A percentile compares a stretch with the other conserved stretches of the same genome.
Evolutionary conservation across 1,140 invertebrate genomes (phyloP).

Genomic region (Belonocnema kinseyi): DNA sequence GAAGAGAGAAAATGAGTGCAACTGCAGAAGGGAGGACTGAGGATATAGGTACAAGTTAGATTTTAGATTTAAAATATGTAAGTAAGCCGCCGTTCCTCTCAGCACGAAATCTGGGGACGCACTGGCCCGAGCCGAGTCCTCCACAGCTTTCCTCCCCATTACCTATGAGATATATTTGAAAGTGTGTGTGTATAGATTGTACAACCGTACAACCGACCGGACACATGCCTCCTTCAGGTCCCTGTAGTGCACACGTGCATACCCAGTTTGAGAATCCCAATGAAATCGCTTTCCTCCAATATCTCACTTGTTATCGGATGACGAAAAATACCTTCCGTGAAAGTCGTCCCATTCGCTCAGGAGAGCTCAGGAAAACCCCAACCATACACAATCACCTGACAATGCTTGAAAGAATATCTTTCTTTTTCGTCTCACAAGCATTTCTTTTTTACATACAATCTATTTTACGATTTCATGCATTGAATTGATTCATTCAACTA

Average conservation of each 20-base stretch:
- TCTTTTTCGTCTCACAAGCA: too few species aligned
- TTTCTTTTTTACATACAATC: too few species aligned
- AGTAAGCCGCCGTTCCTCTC: conserved; percentile 51
- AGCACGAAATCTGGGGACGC: conserved; percentile 59
- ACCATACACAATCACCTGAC: too few species aligned
- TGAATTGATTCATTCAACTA: too few species aligned
- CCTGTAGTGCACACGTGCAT: conserved; percentile 12
- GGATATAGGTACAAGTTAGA: conserved; percentile 30
- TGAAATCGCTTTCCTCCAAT: conserved; percentile 19
- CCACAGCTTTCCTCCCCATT: conserved; percentile 62
- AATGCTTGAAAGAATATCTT: too few species aligned
- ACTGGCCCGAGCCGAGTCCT: conserved; percentile 56
- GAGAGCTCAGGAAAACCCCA: neutral
- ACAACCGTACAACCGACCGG: neutral
- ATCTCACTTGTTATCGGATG: conserved; percentile 26
- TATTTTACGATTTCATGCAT: too few species aligned
- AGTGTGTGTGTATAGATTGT: conserved; percentile 43
- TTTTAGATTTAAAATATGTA: conserved; percentile 34
- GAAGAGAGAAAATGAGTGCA: neutral
- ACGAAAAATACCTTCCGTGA: conserved; percentile 26
- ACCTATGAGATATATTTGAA: conserved; percentile 60
- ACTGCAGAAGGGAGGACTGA: conserved; percentile 35
- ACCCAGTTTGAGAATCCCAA: neutral
- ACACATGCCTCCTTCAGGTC: neutral
- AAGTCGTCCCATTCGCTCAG: conserved; percentile 4